Base-by-base conservation (phyloP, 2,888 invertebrate species). In the Rhagium mordax region DNA sequence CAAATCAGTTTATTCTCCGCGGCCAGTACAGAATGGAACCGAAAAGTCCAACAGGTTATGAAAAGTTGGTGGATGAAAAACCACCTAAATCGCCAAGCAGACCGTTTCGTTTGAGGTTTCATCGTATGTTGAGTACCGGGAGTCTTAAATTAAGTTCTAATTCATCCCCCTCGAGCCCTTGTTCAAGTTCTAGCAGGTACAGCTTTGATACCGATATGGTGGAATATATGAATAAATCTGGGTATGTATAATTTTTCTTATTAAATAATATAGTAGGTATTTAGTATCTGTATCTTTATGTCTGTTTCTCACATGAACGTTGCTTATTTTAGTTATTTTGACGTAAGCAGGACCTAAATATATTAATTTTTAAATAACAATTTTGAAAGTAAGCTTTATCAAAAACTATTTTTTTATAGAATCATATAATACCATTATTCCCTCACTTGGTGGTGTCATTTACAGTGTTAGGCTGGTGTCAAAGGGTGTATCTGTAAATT, bases 81-180 rank as follows among this genome's bases (percentile, higher is more conserved):
- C 71, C 81, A 13, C 78, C 79, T 0, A 78, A 77, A 55, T 72
- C 73, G 4, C 79, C 81, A 0, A 73, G 68, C 15, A 72, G 78
- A 29, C 79, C 81, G 10, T 82, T 84, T 41, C 78, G 81, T 1
- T 74, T 80, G 61, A 77, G 79, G 57, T 83, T 84, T 57, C 80
- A 81, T 48, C 79, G 81, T 62, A 82, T 84, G 80, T 70, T 84
- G 55, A 84, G 84, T 60, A 70, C 79, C 20, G 82, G 83, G 13
- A 82, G 77, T 68, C 59, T 82, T 15, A 83, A 79, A 71, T 67
- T 71, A n/a, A 70, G 77, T 59, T 74, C 78, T 16, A 66, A 49
- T 55, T 79, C 78, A 0, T 41, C 70, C 2, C 72, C 72, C n/a
- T 75, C 77, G 2, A 68, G 53, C 4, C 70, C 73, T 0, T 75